A percentile compares a stretch with the other conserved stretches of the same genome.
Conservation (phyloP, 2,888 invertebrate genomes). For the Stegophylla sp. region DNA sequence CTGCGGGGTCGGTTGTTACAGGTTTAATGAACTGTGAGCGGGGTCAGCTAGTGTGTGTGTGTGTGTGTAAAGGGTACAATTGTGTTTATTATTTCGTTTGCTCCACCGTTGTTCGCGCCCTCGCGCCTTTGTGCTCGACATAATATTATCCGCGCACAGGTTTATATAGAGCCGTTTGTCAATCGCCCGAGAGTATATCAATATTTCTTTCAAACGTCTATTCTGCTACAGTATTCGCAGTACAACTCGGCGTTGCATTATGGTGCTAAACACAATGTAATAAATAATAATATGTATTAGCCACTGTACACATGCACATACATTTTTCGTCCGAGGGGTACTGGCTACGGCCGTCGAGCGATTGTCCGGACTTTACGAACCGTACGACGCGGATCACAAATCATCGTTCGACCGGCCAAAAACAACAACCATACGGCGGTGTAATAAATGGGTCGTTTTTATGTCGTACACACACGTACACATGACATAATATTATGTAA, state of each 20-base stretch:
- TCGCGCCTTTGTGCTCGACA: background rate
- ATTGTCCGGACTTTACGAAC: constrained; percentile 21
- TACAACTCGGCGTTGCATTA: too few species aligned
- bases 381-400: constrained; percentile 16
- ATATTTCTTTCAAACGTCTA: too few species aligned
- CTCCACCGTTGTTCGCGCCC: constrained; percentile 4
- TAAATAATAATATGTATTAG: too few species aligned
- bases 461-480: too few species aligned
- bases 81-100: constrained; percentile 14
- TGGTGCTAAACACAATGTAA: too few species aligned
- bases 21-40: constrained; percentile 52
- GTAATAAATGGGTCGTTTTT: too few species aligned
- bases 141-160: background rate
- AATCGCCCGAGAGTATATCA: background rate
- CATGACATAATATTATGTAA: too few species aligned
- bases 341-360: background rate
- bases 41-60: constrained; percentile 11
- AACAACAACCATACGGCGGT: too few species aligned
- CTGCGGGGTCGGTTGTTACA: constrained; percentile 11
- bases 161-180: background rate
- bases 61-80: constrained; percentile 42
- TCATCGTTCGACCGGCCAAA: background rate
- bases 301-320: background rate
- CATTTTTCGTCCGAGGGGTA: background rate
- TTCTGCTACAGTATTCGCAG: too few species aligned